Evolutionary conservation across 2,113 vertebrate genomes (phyloP).

Genomic region (Ailurus styani): DNA sequence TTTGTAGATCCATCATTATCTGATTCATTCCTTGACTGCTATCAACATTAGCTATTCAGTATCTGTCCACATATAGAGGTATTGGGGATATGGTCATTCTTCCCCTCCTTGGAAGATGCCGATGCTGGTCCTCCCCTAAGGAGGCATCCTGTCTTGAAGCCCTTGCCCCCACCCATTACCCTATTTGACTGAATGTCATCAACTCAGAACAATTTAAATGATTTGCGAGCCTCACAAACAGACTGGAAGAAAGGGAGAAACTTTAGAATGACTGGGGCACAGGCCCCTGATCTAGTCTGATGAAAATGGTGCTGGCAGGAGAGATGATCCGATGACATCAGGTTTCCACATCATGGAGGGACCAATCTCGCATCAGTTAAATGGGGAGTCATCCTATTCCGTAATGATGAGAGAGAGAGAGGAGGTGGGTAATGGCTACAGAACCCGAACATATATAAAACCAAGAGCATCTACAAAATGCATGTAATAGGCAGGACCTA

Average conservation of each 20-base stretch:
- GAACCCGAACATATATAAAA: not conserved
- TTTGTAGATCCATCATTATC: not conserved
- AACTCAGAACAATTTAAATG: not conserved
- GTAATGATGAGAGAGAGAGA: not conserved
- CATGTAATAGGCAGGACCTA: not conserved
- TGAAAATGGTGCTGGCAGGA: not conserved
- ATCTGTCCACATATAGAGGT: not conserved
- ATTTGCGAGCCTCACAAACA: not conserved
- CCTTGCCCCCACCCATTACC: not conserved
- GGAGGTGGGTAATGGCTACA: not conserved
- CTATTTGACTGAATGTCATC: not conserved
- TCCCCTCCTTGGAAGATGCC: not conserved
- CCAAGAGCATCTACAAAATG: not conserved
- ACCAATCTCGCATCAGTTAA: not conserved
- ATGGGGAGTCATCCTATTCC: not conserved
- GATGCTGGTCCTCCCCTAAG: not conserved
- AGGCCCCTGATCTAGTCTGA: not conserved
- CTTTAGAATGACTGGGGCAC: not conserved
- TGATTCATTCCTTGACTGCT: not conserved
- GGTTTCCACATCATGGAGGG: not conserved
- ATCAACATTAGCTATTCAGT: not conserved
- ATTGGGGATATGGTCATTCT: not conserved
- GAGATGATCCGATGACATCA: not conserved
- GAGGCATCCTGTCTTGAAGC: not conserved
- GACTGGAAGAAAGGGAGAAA: not conserved